Evolutionary conservation across 2,888 invertebrate species (phyloP).

Genomic region (Cataglyphis altisquamis): DNA sequence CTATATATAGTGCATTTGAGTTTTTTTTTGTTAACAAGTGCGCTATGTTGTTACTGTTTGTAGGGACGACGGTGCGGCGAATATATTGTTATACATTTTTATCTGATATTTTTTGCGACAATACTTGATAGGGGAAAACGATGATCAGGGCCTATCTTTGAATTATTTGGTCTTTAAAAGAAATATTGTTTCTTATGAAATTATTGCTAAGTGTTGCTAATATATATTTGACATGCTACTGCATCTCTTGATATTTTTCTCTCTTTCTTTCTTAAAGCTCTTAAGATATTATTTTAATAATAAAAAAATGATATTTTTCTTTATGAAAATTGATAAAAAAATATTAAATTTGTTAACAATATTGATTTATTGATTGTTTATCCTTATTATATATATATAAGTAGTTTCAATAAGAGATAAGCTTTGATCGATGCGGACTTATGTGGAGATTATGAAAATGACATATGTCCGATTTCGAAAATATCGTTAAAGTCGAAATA

Average conservation of each 20-base stretch:
- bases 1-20: conserved; percentile 63
- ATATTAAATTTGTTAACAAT: not conserved
- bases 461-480: not conserved
- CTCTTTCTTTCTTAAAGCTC: not conserved
- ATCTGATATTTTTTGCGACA: conserved; percentile 62
- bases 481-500: not conserved
- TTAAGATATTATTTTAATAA: not conserved
- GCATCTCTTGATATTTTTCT: not conserved
- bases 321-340: not conserved
- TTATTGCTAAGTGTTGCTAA: not conserved
- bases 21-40: conserved; percentile 69
- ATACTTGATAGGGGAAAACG: conserved; percentile 56
- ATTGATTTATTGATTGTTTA: not conserved
- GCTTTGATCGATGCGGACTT: not conserved
- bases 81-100: conserved; percentile 61
- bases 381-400: not conserved
- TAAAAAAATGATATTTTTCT: not conserved
- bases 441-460: not conserved
- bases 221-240: not conserved
- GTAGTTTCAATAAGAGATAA: not conserved
- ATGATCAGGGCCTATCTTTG: conserved; percentile 17
- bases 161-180: not conserved
- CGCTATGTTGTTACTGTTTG: conserved; percentile 73
- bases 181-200: not conserved
- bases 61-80: conserved; percentile 28